These are phyloP conservation scores for Diarsia rubi DNA, from an alignment of 2,888 invertebrate species.

Conservation along the genomic window DNA sequence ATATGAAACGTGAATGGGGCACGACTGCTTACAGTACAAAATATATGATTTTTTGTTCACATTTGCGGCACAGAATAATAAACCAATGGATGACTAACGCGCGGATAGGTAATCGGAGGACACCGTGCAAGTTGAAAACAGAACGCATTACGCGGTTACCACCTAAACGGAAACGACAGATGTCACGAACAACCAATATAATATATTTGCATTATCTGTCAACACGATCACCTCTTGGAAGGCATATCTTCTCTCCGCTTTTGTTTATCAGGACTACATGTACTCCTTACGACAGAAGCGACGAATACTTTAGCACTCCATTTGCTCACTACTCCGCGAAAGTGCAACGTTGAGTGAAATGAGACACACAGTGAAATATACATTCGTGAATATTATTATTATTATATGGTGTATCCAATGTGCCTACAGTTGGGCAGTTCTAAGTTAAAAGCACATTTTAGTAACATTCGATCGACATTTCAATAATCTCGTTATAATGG, in stretches of 20 bases:
- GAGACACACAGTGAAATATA: constrained; percentile 54
- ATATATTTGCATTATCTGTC: background rate
- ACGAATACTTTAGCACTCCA: constrained; percentile 14
- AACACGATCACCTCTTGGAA: background rate
- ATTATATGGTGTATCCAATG: constrained; percentile 3
- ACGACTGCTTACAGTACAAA: constrained; percentile 61
- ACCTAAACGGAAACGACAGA: background rate
- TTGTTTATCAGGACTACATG: background rate
- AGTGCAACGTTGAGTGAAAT: constrained; percentile 52
- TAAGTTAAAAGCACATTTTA: constrained; percentile 18
- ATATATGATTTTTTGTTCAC: constrained; percentile 50
- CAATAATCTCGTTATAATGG: constrained; percentile 8
- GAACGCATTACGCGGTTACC: background rate
- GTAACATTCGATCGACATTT: constrained; percentile 10
- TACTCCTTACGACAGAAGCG: background rate
- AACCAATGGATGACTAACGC: constrained; percentile 30
- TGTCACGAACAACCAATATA: background rate
- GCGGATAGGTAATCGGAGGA: background rate
- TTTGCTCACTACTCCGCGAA: constrained; percentile 33
- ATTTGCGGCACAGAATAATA: constrained; percentile 42
- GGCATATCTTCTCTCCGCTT: background rate
- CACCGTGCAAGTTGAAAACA: background rate
- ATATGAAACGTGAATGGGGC: constrained; percentile 65
- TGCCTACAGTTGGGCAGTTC: constrained; percentile 5
- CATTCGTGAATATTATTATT: constrained; percentile 34